Conservation (phyloP, 2,113 vertebrate genomes). For the Cheirogaleus medius region DNA sequence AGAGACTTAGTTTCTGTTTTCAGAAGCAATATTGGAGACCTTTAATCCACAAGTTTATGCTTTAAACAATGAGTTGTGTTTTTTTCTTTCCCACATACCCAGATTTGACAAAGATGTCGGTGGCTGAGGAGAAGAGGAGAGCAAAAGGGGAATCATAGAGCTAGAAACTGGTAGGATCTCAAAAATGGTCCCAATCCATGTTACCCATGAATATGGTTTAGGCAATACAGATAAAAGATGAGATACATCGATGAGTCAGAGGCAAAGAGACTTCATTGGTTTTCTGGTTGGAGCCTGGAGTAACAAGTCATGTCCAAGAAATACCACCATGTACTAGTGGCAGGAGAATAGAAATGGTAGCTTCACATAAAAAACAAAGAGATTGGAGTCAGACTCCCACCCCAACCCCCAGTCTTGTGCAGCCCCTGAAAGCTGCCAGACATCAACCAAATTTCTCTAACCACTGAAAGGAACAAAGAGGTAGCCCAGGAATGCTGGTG, state of each 20-base stretch:
- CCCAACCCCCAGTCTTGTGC: too few relatives aligned
- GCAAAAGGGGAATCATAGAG: neutral
- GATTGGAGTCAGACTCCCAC: fast-evolving
- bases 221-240: neutral
- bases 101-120: neutral
- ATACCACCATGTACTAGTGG: neutral
- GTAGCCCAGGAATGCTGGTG: neutral
- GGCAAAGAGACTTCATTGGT: neutral
- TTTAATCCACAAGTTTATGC: neutral
- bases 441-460: too few relatives aligned
- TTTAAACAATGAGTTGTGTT: neutral
- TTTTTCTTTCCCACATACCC: neutral
- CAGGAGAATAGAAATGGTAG: neutral
- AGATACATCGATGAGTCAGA: neutral
- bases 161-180: neutral
- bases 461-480: fast-evolving
- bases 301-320: neutral
- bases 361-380: neutral
- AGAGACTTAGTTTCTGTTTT: slow-evolving; percentile 49
- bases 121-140: neutral
- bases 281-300: neutral
- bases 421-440: neutral
- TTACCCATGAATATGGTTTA: neutral
- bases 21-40: neutral
- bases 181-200: neutral